These are phyloP conservation scores for Chiridota heheva DNA, from an alignment of 35 echinoderm and acorn worm genomes.

Conservation along the genomic window DNA sequence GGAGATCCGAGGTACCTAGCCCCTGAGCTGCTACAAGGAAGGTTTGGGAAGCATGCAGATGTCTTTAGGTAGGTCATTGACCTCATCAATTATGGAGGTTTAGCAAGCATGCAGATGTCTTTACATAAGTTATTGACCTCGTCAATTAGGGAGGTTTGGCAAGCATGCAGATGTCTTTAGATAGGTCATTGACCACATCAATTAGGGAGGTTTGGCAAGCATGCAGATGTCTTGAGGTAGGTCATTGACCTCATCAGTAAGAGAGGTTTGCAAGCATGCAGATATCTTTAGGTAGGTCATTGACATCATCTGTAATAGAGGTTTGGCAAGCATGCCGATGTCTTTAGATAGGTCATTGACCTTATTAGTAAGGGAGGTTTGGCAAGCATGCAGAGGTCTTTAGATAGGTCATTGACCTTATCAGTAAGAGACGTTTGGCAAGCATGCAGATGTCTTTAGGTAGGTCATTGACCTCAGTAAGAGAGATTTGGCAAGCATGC, in stretches of 20 bases:
- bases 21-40: slow-evolving; percentile 86
- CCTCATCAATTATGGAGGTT: neutral
- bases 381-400: neutral
- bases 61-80: slow-evolving; percentile 56
- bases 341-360: slow-evolving; percentile 23
- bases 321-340: neutral
- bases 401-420: neutral
- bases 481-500: slow-evolving; percentile 91
- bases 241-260: neutral
- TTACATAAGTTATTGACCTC: slow-evolving; percentile 18
- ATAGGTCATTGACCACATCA: neutral
- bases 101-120: neutral
- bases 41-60: slow-evolving; percentile 93
- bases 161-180: neutral
- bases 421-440: neutral
- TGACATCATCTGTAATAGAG: neutral
- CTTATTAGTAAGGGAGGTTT: too few species aligned
- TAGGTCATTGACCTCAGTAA: neutral
- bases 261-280: slow-evolving; percentile 89
- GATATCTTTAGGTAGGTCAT: slow-evolving; percentile 71
- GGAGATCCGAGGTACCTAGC: slow-evolving; percentile 94
- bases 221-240: neutral
- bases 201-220: neutral
- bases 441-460: neutral
- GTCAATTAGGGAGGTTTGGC: too few species aligned